Percentiles rank a stretch among this genome's conserved stretches.
Conservation (phyloP, 2,113 vertebrate species). For the Nerophis lumbriciformis region DNA sequence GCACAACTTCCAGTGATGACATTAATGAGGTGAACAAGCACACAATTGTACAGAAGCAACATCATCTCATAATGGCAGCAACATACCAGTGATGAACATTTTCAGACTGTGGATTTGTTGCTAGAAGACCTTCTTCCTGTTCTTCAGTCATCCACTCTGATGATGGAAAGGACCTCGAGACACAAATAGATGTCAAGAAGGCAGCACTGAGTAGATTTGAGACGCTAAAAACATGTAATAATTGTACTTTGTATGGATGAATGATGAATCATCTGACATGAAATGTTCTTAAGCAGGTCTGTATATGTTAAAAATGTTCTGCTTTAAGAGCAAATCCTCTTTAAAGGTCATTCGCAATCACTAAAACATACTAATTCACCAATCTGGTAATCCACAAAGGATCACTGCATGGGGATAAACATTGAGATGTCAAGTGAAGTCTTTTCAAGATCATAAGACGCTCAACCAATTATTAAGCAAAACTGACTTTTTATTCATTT, state of each 20-base stretch:
- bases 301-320: neutral
- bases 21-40: slow-evolving; percentile 19
- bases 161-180: slow-evolving; percentile 8
- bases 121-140: slow-evolving; percentile 3
- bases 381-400: neutral
- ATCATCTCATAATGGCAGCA: too few relatives aligned
- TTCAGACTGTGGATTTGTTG: neutral
- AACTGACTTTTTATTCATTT: too few relatives aligned
- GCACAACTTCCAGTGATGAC: too few relatives aligned
- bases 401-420: neutral
- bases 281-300: neutral
- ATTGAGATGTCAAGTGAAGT: neutral
- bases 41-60: neutral
- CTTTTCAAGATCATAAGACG: too few relatives aligned
- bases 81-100: slow-evolving; percentile 28
- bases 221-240: neutral
- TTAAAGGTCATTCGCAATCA: neutral
- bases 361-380: neutral
- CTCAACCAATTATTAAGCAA: too few relatives aligned
- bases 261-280: neutral
- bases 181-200: neutral
- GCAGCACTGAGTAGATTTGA: neutral
- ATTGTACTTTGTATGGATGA: neutral
- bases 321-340: neutral
- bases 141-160: slow-evolving; percentile 13